Evolutionary conservation across 2,113 vertebrate genomes (phyloP), one percentile per base, ranked within the genome.

Genomic region (Campylomormyrus tamandua): DNA sequence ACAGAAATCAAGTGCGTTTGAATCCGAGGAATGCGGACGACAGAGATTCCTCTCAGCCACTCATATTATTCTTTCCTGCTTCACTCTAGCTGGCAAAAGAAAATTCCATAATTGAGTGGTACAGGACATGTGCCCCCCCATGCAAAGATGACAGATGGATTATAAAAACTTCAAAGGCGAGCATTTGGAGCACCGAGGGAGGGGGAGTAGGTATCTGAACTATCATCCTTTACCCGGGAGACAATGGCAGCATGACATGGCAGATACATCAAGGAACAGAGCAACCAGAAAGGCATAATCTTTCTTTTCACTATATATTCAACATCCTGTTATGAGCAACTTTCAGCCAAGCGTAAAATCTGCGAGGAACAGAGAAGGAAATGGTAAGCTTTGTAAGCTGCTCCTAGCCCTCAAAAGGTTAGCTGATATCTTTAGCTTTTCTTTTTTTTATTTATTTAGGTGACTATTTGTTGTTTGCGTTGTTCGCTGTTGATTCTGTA

Each of bases 101-200:
- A 97, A 96, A 97, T 97, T 96, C 96, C 95, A 96, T 98, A 98
- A 98, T 97, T 97, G 97, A 98, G 97, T 97, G 97, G 98, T 97
- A 97, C 95, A 96, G 97, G 97, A 97, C 97, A 97, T 96, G 97
- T 96, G 96, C 97, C 97, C 97, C 97, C 97, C 97, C 96, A 97
- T 97, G 96, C 95, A 96, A 96, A 97, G 97, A 97, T 98, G 97
- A 98, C 98, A 98, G 98, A 98, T 98, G 97, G 98, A 97, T 98
- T 98, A 98, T 98, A 97, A 98, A 97, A 97, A 98, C 97, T 98
- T 98, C 97, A 98, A 98, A 98, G 97, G 96, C 94, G 96, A 97
- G 96, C 97, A 96, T 97, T 97, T 96, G 97, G 96, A 97, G 97
- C 96, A 96, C 97, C 96, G 96, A 96, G 96, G 96, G 96, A 96